Evolutionary conservation across 2,797 vertebrate genomes (phyloP).

Genomic region (Picus viridis): DNA sequence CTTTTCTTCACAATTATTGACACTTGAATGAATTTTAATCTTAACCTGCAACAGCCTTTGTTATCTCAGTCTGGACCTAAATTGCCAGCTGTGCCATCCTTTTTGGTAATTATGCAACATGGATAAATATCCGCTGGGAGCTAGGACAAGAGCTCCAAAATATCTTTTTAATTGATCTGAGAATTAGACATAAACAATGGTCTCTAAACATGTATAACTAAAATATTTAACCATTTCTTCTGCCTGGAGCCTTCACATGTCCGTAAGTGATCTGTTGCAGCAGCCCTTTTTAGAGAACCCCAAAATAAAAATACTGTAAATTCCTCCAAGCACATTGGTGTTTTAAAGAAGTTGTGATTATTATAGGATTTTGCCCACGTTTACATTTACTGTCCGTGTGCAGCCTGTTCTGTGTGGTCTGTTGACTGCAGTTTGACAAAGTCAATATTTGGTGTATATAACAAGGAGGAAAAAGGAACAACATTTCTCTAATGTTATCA

Average conservation of each 20-base stretch:
- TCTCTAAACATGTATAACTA: background rate
- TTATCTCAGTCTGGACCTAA: background rate
- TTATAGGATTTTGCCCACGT: background rate
- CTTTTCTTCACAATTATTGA: background rate
- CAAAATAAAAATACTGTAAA: background rate
- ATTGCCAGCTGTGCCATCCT: slow-evolving; percentile 35
- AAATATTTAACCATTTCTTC: slow-evolving; percentile 10
- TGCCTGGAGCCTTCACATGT: background rate
- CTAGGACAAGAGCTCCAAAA: slow-evolving; percentile 10
- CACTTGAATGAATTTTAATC: slow-evolving; percentile 3
- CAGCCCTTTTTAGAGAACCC: background rate
- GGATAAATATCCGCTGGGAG: background rate
- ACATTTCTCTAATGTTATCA: background rate
- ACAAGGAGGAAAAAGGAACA: background rate
- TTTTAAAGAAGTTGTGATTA: background rate
- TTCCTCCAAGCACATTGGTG: background rate
- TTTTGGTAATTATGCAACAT: background rate
- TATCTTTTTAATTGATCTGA: background rate
- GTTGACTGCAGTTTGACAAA: background rate
- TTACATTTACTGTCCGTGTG: background rate
- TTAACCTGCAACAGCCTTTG: background rate
- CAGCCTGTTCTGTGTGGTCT: background rate
- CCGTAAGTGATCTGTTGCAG: background rate
- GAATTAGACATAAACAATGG: background rate
- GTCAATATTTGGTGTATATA: background rate